Base-by-base conservation (phyloP, 1,140 invertebrate species). In the Melitaea cinxia region DNA sequence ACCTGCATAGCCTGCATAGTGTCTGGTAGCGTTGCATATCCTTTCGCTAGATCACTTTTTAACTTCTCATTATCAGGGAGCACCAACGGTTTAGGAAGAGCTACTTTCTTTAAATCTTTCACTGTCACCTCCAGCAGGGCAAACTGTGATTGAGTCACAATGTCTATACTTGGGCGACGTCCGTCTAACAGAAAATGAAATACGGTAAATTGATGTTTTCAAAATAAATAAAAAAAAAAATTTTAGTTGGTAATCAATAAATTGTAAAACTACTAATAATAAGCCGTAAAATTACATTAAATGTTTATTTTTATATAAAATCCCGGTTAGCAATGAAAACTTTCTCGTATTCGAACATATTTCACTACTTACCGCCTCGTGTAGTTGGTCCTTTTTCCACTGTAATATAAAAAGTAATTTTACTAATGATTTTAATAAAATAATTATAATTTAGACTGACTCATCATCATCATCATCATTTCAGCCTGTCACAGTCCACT, bases 1-100 rank as follows among this genome's bases (percentile, higher is more conserved):
- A 85, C 85, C 79, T 85, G 84, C 82, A 88, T 79, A 23, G 85
- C 82, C 54, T 82, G 60, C 85, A 88, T 88, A 7, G 78, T 76
- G 4, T 85, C 83, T 1, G 73, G 75, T 15, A 88, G 72, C 0
- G 78, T 78, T 0, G 83, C 84, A 14, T 52, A 77, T 23, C 85
- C 85, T 19, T 70, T 73, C 1, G 62, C 71, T 12, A 88, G 39
- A 7, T 80, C 78, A n/a, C 35, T 58, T 50, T 65, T 68, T 5
- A 88, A 63, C 47, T 73, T 68, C 53, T 75, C 42, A 35, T 87
- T 83, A 26, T 80, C 73, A 0, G 85, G 85, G 61, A 88, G 39
- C n/a, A 65, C 53, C 0, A 82, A 75, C 7, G 59, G 49, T 0
- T 69, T 72, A 19, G 78, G 77, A 0, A 60, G 73, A 1, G 73